Percentiles rank a stretch among this genome's conserved stretches.
Conservation (phyloP, 64 coral and sea anemone species). For the Catalaphyllia jardinei region DNA sequence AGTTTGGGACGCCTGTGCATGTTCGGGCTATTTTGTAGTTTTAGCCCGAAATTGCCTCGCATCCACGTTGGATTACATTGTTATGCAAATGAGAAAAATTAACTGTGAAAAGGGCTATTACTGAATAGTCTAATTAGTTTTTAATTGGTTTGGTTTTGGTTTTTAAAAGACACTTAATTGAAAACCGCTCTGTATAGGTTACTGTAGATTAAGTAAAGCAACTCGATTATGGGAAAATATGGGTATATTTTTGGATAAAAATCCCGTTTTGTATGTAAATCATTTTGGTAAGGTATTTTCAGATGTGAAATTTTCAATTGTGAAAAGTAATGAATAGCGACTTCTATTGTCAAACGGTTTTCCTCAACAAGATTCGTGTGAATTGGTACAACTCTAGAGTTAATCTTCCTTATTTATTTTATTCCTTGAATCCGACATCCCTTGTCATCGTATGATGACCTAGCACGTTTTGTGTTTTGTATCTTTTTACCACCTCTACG, state of each 20-base stretch:
- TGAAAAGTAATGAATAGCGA: neutral
- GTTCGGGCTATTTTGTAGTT: too few species aligned
- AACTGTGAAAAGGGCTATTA: too few species aligned
- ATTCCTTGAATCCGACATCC: neutral
- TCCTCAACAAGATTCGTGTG: neutral
- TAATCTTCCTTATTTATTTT: neutral
- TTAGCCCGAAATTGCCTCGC: too few species aligned
- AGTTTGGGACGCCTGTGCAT: too few species aligned
- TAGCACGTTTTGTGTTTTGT: neutral
- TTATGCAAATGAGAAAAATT: too few species aligned
- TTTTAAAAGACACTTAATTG: too few species aligned
- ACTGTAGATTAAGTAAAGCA: neutral
- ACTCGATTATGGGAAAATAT: neutral
- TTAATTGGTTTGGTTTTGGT: too few species aligned
- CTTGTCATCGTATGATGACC: neutral
- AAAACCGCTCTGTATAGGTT: too few species aligned
- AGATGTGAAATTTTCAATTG: neutral
- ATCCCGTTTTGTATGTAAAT: neutral
- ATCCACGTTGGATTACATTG: too few species aligned
- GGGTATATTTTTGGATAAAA: slow-evolving; percentile 14
- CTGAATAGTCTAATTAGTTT: too few species aligned
- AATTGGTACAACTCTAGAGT: neutral
- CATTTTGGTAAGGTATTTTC: neutral
- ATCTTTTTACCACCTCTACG: neutral
- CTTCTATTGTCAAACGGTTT: neutral